Conservation (phyloP, 2,797 vertebrate species). For the Cirrhinus mrigala region DNA sequence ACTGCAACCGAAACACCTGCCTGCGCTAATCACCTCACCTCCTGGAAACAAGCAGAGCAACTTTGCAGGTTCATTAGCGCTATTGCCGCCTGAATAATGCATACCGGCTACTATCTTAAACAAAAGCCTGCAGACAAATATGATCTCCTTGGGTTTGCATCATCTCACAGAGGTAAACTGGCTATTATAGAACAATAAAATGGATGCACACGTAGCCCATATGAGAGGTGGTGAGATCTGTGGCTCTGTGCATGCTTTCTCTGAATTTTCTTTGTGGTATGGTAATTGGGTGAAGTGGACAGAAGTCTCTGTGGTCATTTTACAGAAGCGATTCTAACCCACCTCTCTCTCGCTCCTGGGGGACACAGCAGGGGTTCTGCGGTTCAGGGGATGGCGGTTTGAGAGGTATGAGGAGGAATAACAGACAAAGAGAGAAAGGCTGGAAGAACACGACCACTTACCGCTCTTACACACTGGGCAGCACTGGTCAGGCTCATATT, state of each 20-base stretch:
- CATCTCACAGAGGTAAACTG: slow-evolving; percentile 39
- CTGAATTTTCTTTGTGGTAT: slow-evolving; percentile 28
- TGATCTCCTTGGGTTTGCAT: slow-evolving; percentile 35
- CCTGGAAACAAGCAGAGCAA: slow-evolving; percentile 60
- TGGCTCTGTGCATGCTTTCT: slow-evolving; percentile 50
- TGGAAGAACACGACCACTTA: slow-evolving; percentile 69
- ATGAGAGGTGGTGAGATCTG: slow-evolving; percentile 18
- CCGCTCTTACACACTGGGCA: slow-evolving; percentile 98
- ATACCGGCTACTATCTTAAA: slow-evolving; percentile 50
- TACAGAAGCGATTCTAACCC: slow-evolving; percentile 56
- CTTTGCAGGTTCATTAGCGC: slow-evolving; percentile 60
- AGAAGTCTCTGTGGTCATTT: slow-evolving; percentile 61
- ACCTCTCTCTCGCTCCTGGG: slow-evolving; percentile 45
- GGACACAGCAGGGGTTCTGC: slow-evolving; percentile 21
- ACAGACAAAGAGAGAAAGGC: slow-evolving; percentile 11
- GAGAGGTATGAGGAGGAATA: slow-evolving; percentile 8
- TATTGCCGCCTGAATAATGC: slow-evolving; percentile 55
- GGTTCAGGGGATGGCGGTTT: not conserved
- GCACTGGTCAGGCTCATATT: slow-evolving; percentile 97
- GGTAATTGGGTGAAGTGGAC: slow-evolving; percentile 60
- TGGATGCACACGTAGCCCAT: slow-evolving; percentile 48
- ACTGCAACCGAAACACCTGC: slow-evolving; percentile 56
- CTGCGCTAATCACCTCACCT: slow-evolving; percentile 62
- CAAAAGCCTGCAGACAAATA: slow-evolving; percentile 44
- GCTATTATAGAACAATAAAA: slow-evolving; percentile 44